Evolutionary conservation across 2,797 vertebrate species (phyloP).

Genomic region (Anabas testudineus): DNA sequence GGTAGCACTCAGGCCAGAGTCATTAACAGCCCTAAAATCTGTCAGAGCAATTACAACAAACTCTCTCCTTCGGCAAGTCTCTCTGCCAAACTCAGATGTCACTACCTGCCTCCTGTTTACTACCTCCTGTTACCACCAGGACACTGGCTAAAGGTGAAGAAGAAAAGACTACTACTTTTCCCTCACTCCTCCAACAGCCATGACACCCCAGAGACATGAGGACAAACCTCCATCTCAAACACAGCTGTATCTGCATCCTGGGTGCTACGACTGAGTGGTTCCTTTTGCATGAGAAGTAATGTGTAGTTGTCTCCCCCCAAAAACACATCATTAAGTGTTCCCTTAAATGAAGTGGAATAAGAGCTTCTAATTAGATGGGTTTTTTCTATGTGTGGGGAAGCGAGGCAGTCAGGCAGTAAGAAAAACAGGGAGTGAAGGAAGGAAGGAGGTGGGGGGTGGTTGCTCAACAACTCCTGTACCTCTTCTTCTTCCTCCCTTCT

Average conservation of each 20-base stretch:
- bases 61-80: constrained; percentile 74
- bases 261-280: constrained; percentile 69
- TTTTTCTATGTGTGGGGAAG: constrained; percentile 74
- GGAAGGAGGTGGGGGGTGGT: constrained; percentile 53
- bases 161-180: constrained; percentile 29
- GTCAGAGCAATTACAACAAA: constrained; percentile 84
- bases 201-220: constrained; percentile 54
- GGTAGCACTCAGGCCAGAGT: constrained; percentile 88
- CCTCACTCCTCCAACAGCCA: constrained; percentile 25
- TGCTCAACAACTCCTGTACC: constrained; percentile 77
- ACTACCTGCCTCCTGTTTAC: constrained; percentile 58
- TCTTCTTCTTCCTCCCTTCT: constrained; percentile 61
- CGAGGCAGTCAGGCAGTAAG: constrained; percentile 80
- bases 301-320: constrained; percentile 80
- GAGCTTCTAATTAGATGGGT: constrained; percentile 85
- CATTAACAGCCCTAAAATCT: constrained; percentile 91
- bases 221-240: constrained; percentile 65
- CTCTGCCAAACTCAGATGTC: constrained; percentile 78
- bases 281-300: constrained; percentile 82
- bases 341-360: constrained; percentile 88
- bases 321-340: constrained; percentile 85
- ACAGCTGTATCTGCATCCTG: constrained; percentile 80
- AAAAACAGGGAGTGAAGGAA: constrained; percentile 63
- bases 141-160: constrained; percentile 66
- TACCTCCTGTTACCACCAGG: constrained; percentile 48